These are phyloP conservation scores for Polydesmus complanatus DNA, from an alignment of 2,888 invertebrate species.

Conservation along the genomic window DNA sequence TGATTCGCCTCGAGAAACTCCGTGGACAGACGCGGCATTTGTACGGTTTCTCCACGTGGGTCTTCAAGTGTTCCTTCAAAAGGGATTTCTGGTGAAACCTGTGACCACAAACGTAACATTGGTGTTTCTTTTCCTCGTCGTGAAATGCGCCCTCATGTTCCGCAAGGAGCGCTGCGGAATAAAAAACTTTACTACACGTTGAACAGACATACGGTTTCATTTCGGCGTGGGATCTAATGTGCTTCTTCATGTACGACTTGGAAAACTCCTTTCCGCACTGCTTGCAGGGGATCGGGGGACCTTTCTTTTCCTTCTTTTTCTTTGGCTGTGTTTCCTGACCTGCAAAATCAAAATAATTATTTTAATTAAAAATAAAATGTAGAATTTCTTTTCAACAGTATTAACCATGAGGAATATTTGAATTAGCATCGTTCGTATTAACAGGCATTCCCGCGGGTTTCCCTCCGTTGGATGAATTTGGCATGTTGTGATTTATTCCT, in stretches of 20 bases:
- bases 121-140: conserved; percentile 14
- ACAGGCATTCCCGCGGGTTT: background rate
- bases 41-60: conserved; percentile 13
- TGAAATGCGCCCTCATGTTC: conserved; percentile 11
- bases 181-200: conserved; percentile 12
- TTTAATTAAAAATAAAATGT: background rate
- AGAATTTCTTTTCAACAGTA: background rate
- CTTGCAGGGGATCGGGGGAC: conserved; percentile 12
- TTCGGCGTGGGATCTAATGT: conserved; percentile 12
- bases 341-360: too few relatives aligned
- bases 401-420: background rate
- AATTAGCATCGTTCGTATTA: background rate
- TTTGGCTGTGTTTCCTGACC: background rate
- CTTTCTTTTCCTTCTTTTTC: conserved; percentile 14
- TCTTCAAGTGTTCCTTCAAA: conserved; percentile 12
- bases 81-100: conserved; percentile 12
- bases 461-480: background rate
- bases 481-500: background rate
- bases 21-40: conserved; percentile 11
- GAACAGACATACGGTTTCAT: conserved; percentile 13
- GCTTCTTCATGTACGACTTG: conserved; percentile 15
- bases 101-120: conserved; percentile 13
- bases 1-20: conserved; percentile 13
- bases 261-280: conserved; percentile 14
- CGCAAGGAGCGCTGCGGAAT: conserved; percentile 8